These are phyloP conservation scores for Invenusta paracnida DNA, from an alignment of 2,888 invertebrate species.

Conservation along the genomic window DNA sequence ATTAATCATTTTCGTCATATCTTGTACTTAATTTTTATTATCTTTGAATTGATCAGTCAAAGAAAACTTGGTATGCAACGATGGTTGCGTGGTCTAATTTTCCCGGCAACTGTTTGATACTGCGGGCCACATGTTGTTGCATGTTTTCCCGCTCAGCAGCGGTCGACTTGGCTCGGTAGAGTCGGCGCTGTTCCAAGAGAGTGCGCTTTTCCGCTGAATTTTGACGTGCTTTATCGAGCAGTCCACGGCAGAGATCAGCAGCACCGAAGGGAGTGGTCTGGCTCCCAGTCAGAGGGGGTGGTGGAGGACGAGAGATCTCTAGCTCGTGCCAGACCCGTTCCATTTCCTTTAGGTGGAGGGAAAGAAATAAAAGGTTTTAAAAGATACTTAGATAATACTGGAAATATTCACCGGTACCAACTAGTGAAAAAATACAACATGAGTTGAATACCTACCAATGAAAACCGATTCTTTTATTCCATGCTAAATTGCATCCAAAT, in stretches of 20 bases:
- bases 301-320: not conserved
- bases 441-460: too few relatives aligned
- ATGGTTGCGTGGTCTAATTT: constrained; percentile 83
- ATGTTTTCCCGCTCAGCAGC: constrained; percentile 53
- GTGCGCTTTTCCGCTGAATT: constrained; percentile 40
- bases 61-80: constrained; percentile 75
- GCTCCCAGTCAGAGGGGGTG: too few relatives aligned
- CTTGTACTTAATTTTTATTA: too few relatives aligned
- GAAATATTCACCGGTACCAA: too few relatives aligned
- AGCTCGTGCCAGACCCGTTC: constrained; percentile 35
- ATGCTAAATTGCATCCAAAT: too few relatives aligned
- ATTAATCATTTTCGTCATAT: too few relatives aligned
- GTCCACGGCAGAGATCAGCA: constrained; percentile 45
- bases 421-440: too few relatives aligned
- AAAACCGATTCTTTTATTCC: too few relatives aligned
- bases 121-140: constrained; percentile 66
- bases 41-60: too few relatives aligned
- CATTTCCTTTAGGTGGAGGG: constrained; percentile 15
- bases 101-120: constrained; percentile 74
- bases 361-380: too few relatives aligned
- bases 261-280: constrained; percentile 57
- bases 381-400: too few relatives aligned
- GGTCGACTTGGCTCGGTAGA: constrained; percentile 54
- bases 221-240: constrained; percentile 20
- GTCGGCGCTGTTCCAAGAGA: constrained; percentile 70